phyloP scores from a whole-genome alignment of 92 coral and sea anemone species.

The Porites cylindrica region DNA sequence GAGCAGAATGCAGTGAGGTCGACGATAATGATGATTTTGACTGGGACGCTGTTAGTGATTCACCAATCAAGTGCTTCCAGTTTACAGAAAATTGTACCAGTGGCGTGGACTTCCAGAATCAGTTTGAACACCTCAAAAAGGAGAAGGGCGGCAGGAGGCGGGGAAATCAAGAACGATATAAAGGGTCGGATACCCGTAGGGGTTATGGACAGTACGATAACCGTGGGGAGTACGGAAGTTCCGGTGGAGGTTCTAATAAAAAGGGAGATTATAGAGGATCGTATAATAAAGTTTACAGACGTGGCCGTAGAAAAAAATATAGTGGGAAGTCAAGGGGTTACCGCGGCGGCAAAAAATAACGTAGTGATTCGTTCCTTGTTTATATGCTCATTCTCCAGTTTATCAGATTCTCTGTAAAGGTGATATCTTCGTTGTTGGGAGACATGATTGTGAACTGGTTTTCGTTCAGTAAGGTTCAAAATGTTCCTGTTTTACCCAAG shows the following conservation, averaged over 20 bases:
- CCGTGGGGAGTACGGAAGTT: not conserved
- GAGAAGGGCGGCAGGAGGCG: not conserved
- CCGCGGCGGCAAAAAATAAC: slow-evolving; percentile 4
- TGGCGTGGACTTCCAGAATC: slow-evolving; percentile 50
- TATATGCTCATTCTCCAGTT: too few relatives aligned
- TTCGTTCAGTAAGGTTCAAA: too few relatives aligned
- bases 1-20: slow-evolving; percentile 11
- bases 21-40: slow-evolving; percentile 14
- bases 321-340: slow-evolving; percentile 14
- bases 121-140: slow-evolving; percentile 43
- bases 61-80: slow-evolving; percentile 58
- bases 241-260: slow-evolving; percentile 15
- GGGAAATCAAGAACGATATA: slow-evolving; percentile 7
- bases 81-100: slow-evolving; percentile 36
- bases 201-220: not conserved
- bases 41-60: slow-evolving; percentile 44
- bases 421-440: too few relatives aligned
- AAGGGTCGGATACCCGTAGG: not conserved
- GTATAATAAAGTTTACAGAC: slow-evolving; percentile 32
- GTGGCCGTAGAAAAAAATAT: slow-evolving; percentile 36
- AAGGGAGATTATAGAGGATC: slow-evolving; percentile 25
- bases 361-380: not conserved
- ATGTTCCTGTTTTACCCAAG: too few relatives aligned
- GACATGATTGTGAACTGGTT: too few relatives aligned
- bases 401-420: too few relatives aligned